Evolutionary conservation across 2,888 invertebrate genomes (phyloP), one percentile per base, ranked within the genome.

Genomic region (Acanthacorydalis orientalis): DNA sequence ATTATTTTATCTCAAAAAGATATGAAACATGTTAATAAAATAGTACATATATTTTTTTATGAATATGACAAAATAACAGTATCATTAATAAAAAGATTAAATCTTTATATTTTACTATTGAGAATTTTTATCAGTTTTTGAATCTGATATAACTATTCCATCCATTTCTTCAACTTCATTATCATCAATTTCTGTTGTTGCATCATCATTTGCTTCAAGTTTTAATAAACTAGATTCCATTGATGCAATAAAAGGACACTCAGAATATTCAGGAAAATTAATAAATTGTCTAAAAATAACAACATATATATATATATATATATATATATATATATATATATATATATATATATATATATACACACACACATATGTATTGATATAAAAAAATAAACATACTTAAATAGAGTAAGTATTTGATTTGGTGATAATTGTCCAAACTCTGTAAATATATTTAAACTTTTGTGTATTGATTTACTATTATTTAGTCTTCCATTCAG

Each of bases 391-490:
- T 60, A 59, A 52, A 70, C 78, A 64, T 70, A 67, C 55, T 70
- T 72, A 57, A 80, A 87, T 2, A 86, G 60, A 9, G 75, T 69
- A 11, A 83, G 57, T 56, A 82, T 71, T 60, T 85, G 74, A 42
- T 61, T 57, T 1, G 83, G 74, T 42, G 60, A 72, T 7, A 87
- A 65, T 55, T 84, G 79, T 0, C 78, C 77, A 59, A 83, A 85
- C 60, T 76, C 70, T 0, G 83, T 84, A 57, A 74, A 84, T 53
- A 86, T 81, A 48, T 74, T 77, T 54, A 80, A 75, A 52, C 79
- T 72, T 7, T 75, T 71, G 53, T 53, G 62, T 46, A 54, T 63
- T 53, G 64, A 57, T 1, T 50, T 50, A 2, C 52, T 55, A 33
- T 52, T 15, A 31, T 12, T 51, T 4, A 52, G 55, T 31, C 51